phyloP scores from a whole-genome alignment of 1,140 invertebrate species.

The Pseudomyrmex flavicornis region DNA sequence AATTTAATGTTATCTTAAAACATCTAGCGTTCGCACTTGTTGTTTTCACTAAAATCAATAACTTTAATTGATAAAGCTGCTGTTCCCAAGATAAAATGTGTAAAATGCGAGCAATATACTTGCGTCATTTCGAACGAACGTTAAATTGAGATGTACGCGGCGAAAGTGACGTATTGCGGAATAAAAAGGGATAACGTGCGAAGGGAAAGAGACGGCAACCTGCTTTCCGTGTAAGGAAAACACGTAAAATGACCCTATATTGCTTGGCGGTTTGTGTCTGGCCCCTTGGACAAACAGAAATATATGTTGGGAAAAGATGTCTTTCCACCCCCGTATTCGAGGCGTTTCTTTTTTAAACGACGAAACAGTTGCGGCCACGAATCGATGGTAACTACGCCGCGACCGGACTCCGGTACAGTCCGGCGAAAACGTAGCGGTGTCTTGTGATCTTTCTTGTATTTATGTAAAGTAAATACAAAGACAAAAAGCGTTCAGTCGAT shows the following conservation, averaged over 20 bases:
- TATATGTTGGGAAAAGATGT: constrained; percentile 82
- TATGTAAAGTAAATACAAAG: background rate
- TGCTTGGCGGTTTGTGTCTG: constrained; percentile 72
- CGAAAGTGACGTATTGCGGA: constrained; percentile 38
- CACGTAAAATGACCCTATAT: constrained; percentile 80
- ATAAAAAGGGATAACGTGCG: constrained; percentile 24
- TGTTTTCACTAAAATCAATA: too few species aligned
- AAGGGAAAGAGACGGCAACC: constrained; percentile 53
- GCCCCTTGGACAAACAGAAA: constrained; percentile 84
- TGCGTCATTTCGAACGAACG: background rate
- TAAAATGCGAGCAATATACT: background rate
- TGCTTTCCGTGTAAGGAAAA: constrained; percentile 66
- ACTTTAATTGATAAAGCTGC: background rate
- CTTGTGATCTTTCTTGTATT: constrained; percentile 31
- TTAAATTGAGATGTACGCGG: constrained; percentile 2
- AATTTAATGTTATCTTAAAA: too few species aligned
- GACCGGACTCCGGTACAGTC: constrained; percentile 83
- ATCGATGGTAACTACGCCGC: constrained; percentile 84
- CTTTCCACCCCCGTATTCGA: constrained; percentile 77
- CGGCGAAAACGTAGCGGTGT: constrained; percentile 47
- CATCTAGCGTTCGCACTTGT: too few species aligned
- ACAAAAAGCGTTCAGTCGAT: background rate
- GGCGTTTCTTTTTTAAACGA: constrained; percentile 83
- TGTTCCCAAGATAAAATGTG: background rate
- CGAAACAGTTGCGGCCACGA: constrained; percentile 85